Base-by-base conservation (phyloP, 2,888 invertebrate genomes). In the Sinodicranocentrus sp. region DNA sequence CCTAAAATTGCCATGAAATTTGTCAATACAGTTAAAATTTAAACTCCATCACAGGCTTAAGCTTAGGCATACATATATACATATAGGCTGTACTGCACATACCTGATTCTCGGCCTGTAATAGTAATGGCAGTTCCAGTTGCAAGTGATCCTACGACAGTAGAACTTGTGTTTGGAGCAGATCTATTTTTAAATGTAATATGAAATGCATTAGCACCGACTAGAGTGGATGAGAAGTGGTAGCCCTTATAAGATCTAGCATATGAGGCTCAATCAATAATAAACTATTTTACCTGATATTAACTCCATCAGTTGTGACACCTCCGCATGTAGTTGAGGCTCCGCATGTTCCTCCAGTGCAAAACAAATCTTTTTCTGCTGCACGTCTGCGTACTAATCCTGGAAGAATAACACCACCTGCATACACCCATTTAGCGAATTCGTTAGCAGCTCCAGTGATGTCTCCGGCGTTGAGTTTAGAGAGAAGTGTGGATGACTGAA, bases 361-460 rank as follows among this genome's bases (percentile, higher is more conserved):
- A 33, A 63, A 63, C 8, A 63, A 17, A n/a, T 33, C 17, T 13
- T 33, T 15, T 19, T 63, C 63, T 8, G 63, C 63, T 19, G 87
- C 65, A 70, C 85, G 73, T 71, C 77, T 77, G 5, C 83, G 23
- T 2, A 79, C 84, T 43, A 84, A 57, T 19, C 84, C 84, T 10
- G 52, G 70, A 44, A 63, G 68, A 39, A 26, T 28, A 19, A 52
- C n/a, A 33, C 71, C 71, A 13, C 75, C 88, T 0, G 73, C 85
- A 61, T 87, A 71, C 2, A 87, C 77, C 86, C 86, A 87, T 43
- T 85, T 86, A 10, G 63, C 71, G 54, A 88, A 87, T 44, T 88
- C 88, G 39, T 75, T 28, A 15, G 86, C 84, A 1, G 88, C 87
- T 23, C 86, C 87, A 10, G 17, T 48, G 21, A 82, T 59, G 67